Percentiles rank a stretch among this genome's conserved stretches.
phyloP scores from a whole-genome alignment of 2,113 vertebrate genomes.

The Calypte anna region DNA sequence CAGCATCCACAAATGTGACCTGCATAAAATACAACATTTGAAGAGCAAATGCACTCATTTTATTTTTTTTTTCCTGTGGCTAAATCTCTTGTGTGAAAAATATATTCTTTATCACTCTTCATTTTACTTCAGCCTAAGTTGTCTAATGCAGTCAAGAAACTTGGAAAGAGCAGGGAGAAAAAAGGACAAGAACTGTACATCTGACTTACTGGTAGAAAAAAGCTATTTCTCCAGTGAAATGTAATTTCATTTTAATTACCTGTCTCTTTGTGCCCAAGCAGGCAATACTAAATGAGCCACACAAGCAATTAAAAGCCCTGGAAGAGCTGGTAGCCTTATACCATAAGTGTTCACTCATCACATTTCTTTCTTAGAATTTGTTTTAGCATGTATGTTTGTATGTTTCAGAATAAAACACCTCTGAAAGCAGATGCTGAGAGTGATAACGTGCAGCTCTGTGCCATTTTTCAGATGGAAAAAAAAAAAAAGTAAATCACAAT shows the following conservation, averaged over 20 bases:
- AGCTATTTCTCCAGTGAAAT: not conserved
- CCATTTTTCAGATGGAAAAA: not conserved
- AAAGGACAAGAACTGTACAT: not conserved
- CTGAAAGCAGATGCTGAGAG: not conserved
- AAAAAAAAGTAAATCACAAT: accelerated
- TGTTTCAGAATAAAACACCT: not conserved
- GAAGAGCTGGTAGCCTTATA: not conserved
- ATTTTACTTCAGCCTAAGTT: not conserved
- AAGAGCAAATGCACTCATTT: not conserved
- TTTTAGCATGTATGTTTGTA: too few species aligned
- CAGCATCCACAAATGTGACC: not conserved
- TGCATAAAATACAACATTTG: not conserved
- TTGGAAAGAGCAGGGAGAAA: not conserved
- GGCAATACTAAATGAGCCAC: not conserved
- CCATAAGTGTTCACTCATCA: not conserved
- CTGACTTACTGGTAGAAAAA: not conserved
- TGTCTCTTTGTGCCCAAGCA: not conserved
- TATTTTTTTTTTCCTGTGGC: not conserved
- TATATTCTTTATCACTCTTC: not conserved
- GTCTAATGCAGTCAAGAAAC: not conserved
- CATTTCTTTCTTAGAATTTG: not conserved
- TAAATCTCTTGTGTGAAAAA: not conserved
- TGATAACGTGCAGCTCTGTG: accelerated
- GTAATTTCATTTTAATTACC: not conserved
- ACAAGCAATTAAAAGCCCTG: not conserved